phyloP scores from a whole-genome alignment of 23 tunicate genomes.

The Styela clava region DNA sequence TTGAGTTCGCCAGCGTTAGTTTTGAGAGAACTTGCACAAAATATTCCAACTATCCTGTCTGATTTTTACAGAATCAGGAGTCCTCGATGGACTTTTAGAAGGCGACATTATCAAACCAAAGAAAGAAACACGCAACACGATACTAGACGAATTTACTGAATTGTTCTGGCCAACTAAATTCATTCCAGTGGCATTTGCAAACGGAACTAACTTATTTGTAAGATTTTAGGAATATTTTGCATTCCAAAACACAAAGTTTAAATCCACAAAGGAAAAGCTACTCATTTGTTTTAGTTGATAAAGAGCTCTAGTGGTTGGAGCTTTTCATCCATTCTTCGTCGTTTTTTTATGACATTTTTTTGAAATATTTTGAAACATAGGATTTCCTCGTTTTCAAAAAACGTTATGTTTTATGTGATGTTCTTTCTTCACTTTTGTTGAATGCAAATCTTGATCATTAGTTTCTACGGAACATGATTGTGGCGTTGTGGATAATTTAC shows the following conservation, averaged over 20 bases:
- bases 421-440: too few species aligned
- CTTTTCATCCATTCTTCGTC: background rate
- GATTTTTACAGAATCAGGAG: constrained; percentile 7
- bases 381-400: too few species aligned
- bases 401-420: too few species aligned
- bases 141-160: constrained; percentile 18
- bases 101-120: constrained; percentile 40
- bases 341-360: background rate
- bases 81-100: constrained; percentile 8
- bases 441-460: too few species aligned
- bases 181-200: constrained; percentile 41
- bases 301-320: background rate
- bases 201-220: constrained; percentile 31
- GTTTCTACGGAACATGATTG: too few species aligned
- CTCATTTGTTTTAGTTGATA: background rate
- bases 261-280: too few species aligned
- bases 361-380: background rate
- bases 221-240: too few species aligned
- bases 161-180: constrained; percentile 50
- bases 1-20: background rate
- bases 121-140: constrained; percentile 36
- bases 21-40: background rate
- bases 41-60: too few species aligned
- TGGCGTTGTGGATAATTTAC: too few species aligned
- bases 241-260: too few species aligned